Evolutionary conservation across 2,888 invertebrate genomes (phyloP), one percentile per base, ranked within the genome.

Genomic region (Macroteleia sp.): DNA sequence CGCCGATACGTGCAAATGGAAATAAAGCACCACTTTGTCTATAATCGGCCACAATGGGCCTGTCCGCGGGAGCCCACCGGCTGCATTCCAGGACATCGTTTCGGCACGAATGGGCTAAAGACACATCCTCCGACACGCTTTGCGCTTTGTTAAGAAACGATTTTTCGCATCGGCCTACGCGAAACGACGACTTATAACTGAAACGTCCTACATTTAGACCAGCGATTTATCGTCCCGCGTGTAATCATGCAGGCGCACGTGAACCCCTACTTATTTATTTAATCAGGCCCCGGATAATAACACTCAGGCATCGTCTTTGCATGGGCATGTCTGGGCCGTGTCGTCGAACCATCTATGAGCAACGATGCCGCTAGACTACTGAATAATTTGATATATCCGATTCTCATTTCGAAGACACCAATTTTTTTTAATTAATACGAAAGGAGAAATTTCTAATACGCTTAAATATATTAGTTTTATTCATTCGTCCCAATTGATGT

Each of bases 31-130:
- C 82, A 82, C 86, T 88, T 80, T 84, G 86, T 84, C 86, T 81
- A 85, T 82, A 87, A 88, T 85, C 84, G 83, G 78, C 50, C 81
- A 89, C 88, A 89, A 88, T 89, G 82, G 85, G 73, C 56, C 57
- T 64, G 64, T 77, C 62, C 67, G 20, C 61, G 73, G 71, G 61
- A 75, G 74, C 59, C 67, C 74, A 61, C 74, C 78, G 66, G 73
- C 73, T 73, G 77, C 71, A 85, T 85, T 87, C 85, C 81, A 79
- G 36, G 17, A 61, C 78, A 81, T 81, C 83, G 81, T 86, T 83
- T 81, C 74, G 69, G 39, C 59, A 34, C 64, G 44, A 19, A 10
- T 4, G 32, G 8, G 25, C 34, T 22, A 66, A 44, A 62, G 50
- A 54, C 42, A 62, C 50, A 50, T 50, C 70, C 41, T 66, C 57